Evolutionary conservation across 2,888 invertebrate genomes (phyloP), one percentile per base, ranked within the genome.

Genomic region (Chloroclystis v-ata): DNA sequence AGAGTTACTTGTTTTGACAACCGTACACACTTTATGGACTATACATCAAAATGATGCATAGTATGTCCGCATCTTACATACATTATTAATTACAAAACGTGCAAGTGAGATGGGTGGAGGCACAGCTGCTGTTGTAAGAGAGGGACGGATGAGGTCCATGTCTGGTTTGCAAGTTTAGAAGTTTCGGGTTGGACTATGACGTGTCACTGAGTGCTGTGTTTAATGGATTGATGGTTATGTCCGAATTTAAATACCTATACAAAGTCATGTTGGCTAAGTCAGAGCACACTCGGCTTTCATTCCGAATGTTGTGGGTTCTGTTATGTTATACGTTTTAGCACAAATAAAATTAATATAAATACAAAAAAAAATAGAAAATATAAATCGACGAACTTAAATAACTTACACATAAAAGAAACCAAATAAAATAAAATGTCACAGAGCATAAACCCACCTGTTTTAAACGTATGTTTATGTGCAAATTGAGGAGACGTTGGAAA

Each of bases 11-110:
- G 20, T 71, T 76, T 76, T 75, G 74, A 57, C 65, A 59, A 74
- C 78, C 57, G 54, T 78, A 75, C 76, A 58, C 48, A 57, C 52
- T 57, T 64, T 64, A 65, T 64, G 56, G 62, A 65, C 64, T 65
- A 66, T 73, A 72, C 65, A 71, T 72, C 81, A 76, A 71, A 73
- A 81, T 81, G 80, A 79, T 74, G 68, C 72, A 80, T 75, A 61
- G 76, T 68, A 63, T 68, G 73, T 72, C 71, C 69, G 62, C 66
- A 69, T 75, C 71, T 73, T 78, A 79, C 78, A 80, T 82, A 76
- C 78, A 80, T 82, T 80, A 82, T 81, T 82, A 82, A 82, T 82
- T 79, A 78, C 75, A 60, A 67, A 63, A 63, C 47, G 71, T 72
- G 65, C 39, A 69, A 78, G 56, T 56, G 67, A 60, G 78, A 74